A percentile compares a stretch with the other conserved stretches of the same genome.
Evolutionary conservation across 2,113 vertebrate genomes (phyloP).

Genomic region (Vimba vimba): DNA sequence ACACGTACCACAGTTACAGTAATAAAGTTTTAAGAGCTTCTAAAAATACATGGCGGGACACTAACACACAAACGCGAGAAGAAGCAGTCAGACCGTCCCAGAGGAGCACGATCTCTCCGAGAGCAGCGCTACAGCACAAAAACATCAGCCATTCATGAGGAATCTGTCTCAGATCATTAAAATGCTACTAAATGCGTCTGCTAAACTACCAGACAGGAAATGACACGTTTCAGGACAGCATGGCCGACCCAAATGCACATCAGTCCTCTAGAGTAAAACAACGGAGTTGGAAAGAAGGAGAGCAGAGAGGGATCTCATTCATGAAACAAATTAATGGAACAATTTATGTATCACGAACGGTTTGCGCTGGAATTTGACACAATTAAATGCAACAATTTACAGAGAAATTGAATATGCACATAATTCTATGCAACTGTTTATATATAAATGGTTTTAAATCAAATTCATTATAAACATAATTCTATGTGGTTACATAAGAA

Average conservation of each 20-base stretch:
- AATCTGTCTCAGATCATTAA: constrained; percentile 17
- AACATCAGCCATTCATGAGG: neutral
- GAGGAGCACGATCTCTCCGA: neutral
- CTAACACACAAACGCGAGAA: neutral
- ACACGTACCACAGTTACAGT: constrained; percentile 1
- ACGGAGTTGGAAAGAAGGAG: neutral
- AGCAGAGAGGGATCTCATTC: neutral
- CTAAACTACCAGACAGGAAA: neutral
- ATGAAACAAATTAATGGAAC: neutral
- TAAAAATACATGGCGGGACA: neutral
- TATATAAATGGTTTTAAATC: no score
- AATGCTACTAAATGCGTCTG: neutral
- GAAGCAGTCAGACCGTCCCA: neutral
- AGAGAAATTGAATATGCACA: neutral
- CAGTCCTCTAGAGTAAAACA: constrained; percentile 9
- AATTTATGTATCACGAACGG: neutral
- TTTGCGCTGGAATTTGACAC: neutral
- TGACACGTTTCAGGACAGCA: neutral
- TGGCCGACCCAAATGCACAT: neutral
- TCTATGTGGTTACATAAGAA: neutral
- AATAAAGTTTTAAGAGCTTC: neutral
- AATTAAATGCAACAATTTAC: neutral
- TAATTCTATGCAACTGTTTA: neutral
- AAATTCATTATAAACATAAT: neutral
- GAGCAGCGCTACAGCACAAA: neutral